Evolutionary conservation across 2,113 vertebrate species (phyloP), one percentile per base, ranked within the genome.

Genomic region (Glareola pratincola): DNA sequence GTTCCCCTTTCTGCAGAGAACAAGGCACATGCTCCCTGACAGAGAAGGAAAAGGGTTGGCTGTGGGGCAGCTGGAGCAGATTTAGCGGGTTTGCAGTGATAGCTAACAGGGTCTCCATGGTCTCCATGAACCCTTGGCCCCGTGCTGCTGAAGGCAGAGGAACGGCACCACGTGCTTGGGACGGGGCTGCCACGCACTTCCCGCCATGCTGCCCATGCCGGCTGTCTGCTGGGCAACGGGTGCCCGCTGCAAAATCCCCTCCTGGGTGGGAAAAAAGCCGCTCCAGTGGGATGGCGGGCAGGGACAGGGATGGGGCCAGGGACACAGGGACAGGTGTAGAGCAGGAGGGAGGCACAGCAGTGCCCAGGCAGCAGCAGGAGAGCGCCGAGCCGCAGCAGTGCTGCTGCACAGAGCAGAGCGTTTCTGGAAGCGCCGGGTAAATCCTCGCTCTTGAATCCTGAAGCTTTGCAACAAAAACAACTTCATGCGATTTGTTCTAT

Each of bases 401-500:
- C 80, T 68, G 85, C 96, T 67, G 82, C 57, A 68, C 68, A 23
- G 90, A 92, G 92, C 53, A 43, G n/a, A 85, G n/a, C 2, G 2
- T 17, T 41, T 66, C 88, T 97, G 91, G 85, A 79, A 93, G 72
- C 12, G 3, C 88, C 12, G 23, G 73, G 26, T 54, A 84, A 51
- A 79, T 22, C 90, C 91, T 91, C 6, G 3, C 75, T 66, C 91
- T 62, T 6, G 3, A 72, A 60, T 85, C 39, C 51, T 14, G 81
- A 29, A 96, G 94, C 95, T 75, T 79, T 94, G 77, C 87, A 97
- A 97, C 94, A 90, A 78, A 96, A 96, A 88, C 91, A 94, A 53
- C 85, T 88, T 11, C 36, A 14, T 47, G 56, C 66, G 56, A 73
- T 94, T 87, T 92, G 94, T 87, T 97, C 96, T 81, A 96, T 97